A percentile compares a stretch with the other conserved stretches of the same genome.
Evolutionary conservation across 2,797 vertebrate species (phyloP).

Genomic region (Chloroceryle inda): DNA sequence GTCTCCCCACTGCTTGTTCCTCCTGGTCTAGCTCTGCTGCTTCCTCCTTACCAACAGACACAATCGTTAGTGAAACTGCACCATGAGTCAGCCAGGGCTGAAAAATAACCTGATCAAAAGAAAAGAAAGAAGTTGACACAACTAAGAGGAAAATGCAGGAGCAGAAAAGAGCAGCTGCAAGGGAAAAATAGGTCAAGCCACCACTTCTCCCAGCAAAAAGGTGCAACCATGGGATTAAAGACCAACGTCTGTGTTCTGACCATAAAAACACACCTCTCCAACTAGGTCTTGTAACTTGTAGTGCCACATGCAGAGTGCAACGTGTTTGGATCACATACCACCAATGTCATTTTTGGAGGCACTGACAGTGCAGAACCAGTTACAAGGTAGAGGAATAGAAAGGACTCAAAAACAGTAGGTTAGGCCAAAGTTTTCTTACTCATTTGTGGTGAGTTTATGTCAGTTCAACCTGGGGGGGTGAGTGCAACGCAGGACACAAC

Average conservation of each 20-base stretch:
- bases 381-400: background rate
- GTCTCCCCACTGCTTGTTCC: background rate
- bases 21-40: background rate
- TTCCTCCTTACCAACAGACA: background rate
- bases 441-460: background rate
- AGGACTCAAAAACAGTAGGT: background rate
- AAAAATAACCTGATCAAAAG: constrained; percentile 23
- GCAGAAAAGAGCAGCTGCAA: constrained; percentile 10
- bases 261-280: background rate
- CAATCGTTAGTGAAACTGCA: background rate
- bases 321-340: background rate
- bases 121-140: background rate
- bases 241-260: background rate
- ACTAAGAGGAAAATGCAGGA: background rate
- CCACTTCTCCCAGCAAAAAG: background rate
- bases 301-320: background rate
- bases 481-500: background rate
- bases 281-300: background rate
- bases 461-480: background rate
- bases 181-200: constrained; percentile 32
- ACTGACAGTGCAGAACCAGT: background rate
- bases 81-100: background rate
- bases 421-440: background rate
- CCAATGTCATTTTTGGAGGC: background rate
- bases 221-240: background rate